These are phyloP conservation scores for Orchesellides sinensis DNA, from an alignment of 2,888 invertebrate species.

Conservation along the genomic window DNA sequence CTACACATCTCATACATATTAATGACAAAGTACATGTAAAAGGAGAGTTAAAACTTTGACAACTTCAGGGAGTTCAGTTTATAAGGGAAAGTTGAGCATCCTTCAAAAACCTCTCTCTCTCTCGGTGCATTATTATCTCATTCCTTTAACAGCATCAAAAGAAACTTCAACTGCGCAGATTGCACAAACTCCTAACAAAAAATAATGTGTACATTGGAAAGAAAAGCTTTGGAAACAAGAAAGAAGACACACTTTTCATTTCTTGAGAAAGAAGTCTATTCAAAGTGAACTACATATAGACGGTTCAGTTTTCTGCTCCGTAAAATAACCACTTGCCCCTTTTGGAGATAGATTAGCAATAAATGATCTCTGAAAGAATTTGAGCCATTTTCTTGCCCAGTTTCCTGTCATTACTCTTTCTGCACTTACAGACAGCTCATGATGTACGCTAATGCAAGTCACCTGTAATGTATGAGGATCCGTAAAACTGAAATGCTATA, in stretches of 20 bases:
- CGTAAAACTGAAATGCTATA: no score
- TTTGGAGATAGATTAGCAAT: slow-evolving; percentile 29
- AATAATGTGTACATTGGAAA: no score
- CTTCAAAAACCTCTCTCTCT: neutral
- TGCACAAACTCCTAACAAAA: neutral
- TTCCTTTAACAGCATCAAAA: neutral
- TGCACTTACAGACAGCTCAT: slow-evolving; percentile 7
- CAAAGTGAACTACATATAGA: neutral
- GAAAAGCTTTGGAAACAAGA: neutral
- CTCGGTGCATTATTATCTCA: neutral
- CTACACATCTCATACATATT: slow-evolving; percentile 48
- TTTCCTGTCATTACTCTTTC: slow-evolving; percentile 25
- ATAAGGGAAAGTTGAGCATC: neutral
- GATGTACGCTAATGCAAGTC: no score
- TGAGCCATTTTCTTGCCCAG: slow-evolving; percentile 7
- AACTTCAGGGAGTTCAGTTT: neutral
- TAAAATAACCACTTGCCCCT: slow-evolving; percentile 30
- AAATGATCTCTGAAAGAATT: slow-evolving; percentile 45
- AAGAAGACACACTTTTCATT: neutral
- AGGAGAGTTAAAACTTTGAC: neutral
- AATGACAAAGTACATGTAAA: slow-evolving; percentile 22
- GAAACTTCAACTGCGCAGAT: slow-evolving; percentile 3
- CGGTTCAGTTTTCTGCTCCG: slow-evolving; percentile 20
- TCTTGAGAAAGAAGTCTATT: neutral
- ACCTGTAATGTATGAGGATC: no score